Evolutionary conservation across 1,140 invertebrate genomes (phyloP).

Genomic region (Macrostomum lignano): DNA sequence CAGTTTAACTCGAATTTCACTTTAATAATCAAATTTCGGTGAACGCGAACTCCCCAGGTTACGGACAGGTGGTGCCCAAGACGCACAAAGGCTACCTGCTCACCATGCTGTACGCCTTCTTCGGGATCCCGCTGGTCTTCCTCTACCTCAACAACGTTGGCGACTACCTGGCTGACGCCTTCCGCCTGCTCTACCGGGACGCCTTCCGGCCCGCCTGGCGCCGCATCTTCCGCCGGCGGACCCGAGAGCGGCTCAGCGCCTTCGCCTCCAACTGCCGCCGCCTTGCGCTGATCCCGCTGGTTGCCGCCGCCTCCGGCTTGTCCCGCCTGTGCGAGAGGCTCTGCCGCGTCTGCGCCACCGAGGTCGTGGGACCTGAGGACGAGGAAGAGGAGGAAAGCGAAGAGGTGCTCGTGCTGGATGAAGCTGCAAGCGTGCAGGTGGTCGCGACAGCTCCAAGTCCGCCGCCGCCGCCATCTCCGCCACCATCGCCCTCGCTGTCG

Average conservation of each 20-base stretch:
- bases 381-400: not conserved
- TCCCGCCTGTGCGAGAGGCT: no score
- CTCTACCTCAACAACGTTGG: conserved; percentile 57
- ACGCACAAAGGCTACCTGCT: conserved; percentile 48
- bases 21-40: no score
- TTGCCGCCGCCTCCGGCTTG: no score
- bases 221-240: conserved; percentile 4
- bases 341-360: not conserved
- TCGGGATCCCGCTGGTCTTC: conserved; percentile 59
- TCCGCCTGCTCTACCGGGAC: conserved; percentile 63
- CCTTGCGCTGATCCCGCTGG: no score
- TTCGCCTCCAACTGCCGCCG: no score
- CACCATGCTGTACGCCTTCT: conserved; percentile 53
- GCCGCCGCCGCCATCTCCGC: no score
- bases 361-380: conserved; percentile 1
- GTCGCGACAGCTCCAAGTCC: no score
- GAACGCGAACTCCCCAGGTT: conserved; percentile 45
- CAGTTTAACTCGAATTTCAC: no score
- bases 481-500: conserved; percentile 33
- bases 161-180: conserved; percentile 58
- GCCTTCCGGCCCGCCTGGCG: conserved; percentile 37
- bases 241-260: not conserved
- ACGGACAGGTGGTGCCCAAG: conserved; percentile 73
- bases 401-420: no score
- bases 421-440: no score